Evolutionary conservation across 2,888 invertebrate species (phyloP).

Genomic region (Lasioglossum morio): DNA sequence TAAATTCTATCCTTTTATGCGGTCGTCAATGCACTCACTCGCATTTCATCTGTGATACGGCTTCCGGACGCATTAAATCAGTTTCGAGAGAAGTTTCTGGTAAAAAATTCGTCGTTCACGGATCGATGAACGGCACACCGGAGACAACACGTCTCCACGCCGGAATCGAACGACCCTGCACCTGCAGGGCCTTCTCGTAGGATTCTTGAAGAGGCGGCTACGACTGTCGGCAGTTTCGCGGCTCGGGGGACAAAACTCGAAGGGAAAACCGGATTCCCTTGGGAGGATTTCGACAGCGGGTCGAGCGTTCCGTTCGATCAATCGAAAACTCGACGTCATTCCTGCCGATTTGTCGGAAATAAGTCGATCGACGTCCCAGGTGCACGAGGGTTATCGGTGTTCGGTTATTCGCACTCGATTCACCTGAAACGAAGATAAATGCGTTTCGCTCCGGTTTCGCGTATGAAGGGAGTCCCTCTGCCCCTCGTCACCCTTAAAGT

Average conservation of each 20-base stretch:
- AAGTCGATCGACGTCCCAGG: constrained; percentile 74
- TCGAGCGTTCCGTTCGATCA: constrained; percentile 67
- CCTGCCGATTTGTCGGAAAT: constrained; percentile 73
- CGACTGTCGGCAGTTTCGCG: constrained; percentile 28
- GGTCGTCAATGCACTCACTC: neutral
- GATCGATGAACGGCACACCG: neutral
- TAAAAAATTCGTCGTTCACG: neutral
- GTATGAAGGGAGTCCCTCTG: constrained; percentile 43
- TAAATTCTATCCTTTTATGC: neutral
- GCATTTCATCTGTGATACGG: neutral
- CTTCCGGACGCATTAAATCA: neutral
- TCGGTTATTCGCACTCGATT: constrained; percentile 74
- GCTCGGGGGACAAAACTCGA: constrained; percentile 10
- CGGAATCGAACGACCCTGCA: constrained; percentile 46
- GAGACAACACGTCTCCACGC: constrained; percentile 14
- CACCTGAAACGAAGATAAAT: constrained; percentile 77
- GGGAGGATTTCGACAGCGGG: constrained; percentile 45
- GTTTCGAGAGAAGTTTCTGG: neutral
- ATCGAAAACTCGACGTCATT: constrained; percentile 65
- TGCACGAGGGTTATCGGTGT: constrained; percentile 69
- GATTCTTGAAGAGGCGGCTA: constrained; percentile 36
- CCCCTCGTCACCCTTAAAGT: neutral
- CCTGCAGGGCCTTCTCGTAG: neutral
- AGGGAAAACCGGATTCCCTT: constrained; percentile 39
- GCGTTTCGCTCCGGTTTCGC: constrained; percentile 65